Conservation (phyloP, 2,113 vertebrate genomes). For the Anser brachyrhynchus region DNA sequence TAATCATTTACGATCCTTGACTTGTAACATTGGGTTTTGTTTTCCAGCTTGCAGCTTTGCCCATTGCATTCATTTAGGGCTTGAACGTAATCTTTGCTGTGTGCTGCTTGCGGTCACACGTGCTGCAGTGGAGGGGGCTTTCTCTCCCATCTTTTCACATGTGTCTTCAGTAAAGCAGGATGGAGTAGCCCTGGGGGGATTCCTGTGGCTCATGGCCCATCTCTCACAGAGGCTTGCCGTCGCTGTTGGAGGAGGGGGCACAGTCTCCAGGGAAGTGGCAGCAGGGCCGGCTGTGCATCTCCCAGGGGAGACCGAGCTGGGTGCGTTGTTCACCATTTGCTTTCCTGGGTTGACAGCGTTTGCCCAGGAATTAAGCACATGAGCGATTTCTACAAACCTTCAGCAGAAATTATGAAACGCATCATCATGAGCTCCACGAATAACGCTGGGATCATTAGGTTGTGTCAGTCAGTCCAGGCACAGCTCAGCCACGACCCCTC, state of each 20-base stretch:
- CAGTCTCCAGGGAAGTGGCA: neutral
- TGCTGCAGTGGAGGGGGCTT: neutral
- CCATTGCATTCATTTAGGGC: neutral
- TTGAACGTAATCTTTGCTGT: neutral
- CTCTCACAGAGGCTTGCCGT: neutral
- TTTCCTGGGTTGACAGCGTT: neutral
- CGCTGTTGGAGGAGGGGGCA: neutral
- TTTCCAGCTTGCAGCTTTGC: neutral
- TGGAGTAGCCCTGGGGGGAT: accelerated
- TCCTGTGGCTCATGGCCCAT: neutral
- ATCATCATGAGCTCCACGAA: accelerated
- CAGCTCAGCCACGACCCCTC: too few species aligned
- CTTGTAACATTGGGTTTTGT: neutral
- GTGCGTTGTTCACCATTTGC: accelerated
- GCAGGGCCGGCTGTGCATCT: neutral
- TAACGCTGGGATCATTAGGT: accelerated
- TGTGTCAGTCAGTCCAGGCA: accelerated
- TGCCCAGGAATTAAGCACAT: neutral
- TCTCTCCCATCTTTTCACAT: neutral
- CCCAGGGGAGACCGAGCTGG: accelerated
- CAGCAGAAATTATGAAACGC: accelerated
- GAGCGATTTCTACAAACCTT: neutral
- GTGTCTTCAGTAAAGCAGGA: neutral
- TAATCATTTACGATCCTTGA: neutral
- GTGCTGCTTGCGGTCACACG: neutral